phyloP scores from a whole-genome alignment of 2,888 invertebrate species.

The Brachypterus glaber region DNA sequence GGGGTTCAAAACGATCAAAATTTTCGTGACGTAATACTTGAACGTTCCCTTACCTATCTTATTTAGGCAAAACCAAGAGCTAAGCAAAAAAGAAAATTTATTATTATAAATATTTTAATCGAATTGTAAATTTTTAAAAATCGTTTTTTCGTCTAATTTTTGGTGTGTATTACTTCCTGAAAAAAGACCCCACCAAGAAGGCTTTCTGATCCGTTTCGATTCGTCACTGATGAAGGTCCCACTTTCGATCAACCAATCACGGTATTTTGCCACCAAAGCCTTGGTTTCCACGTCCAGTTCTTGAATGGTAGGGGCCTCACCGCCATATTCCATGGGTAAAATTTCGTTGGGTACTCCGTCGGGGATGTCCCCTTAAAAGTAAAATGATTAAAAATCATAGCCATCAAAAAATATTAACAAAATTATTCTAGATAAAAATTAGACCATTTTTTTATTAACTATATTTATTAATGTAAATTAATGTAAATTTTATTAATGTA shows the following conservation, averaged over 20 bases:
- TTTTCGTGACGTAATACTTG: too few species aligned
- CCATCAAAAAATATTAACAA: too few species aligned
- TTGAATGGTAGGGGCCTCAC: constrained; percentile 46
- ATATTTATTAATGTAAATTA: too few species aligned
- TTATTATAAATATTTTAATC: too few species aligned
- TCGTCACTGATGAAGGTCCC: constrained; percentile 47
- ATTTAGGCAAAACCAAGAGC: too few species aligned
- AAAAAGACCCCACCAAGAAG: constrained; percentile 36
- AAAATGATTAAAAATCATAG: too few species aligned
- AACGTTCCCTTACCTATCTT: too few species aligned
- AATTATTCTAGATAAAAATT: too few species aligned
- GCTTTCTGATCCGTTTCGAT: constrained; percentile 35
- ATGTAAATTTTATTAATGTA: too few species aligned
- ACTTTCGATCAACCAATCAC: constrained; percentile 53
- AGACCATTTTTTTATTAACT: too few species aligned
- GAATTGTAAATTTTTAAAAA: constrained; percentile 36
- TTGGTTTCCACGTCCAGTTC: constrained; percentile 49
- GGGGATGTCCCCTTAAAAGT: constrained; percentile 30
- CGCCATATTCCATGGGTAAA: constrained; percentile 51
- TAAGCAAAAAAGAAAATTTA: too few species aligned
- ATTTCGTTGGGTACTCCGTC: constrained; percentile 37
- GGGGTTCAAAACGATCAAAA: too few species aligned
- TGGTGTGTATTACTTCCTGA: constrained; percentile 23
- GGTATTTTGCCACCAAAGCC: constrained; percentile 49
- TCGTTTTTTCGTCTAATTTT: constrained; percentile 30